phyloP scores from a whole-genome alignment of 1,140 invertebrate genomes.

The Cecropterus lyciades region DNA sequence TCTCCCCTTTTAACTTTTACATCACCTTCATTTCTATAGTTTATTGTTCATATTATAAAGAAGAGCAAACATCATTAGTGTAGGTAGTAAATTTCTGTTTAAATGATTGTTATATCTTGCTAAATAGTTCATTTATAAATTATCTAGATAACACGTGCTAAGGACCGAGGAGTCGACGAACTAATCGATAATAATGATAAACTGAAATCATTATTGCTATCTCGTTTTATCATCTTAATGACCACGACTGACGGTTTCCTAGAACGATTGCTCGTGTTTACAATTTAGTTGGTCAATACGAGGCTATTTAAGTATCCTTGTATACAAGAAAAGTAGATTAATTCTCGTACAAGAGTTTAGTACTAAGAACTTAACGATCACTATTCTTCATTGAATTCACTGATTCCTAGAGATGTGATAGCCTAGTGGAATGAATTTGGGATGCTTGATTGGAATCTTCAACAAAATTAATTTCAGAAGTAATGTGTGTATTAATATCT shows the following conservation, averaged over 20 bases:
- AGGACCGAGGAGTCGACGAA: constrained; percentile 59
- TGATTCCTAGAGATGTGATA: too few relatives aligned
- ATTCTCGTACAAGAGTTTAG: too few relatives aligned
- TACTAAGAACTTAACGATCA: too few relatives aligned
- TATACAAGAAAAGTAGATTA: not conserved
- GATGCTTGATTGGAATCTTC: too few relatives aligned
- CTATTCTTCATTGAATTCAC: too few relatives aligned
- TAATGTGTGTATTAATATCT: too few relatives aligned
- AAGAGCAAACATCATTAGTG: too few relatives aligned
- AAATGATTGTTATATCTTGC: constrained; percentile 10
- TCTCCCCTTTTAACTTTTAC: too few relatives aligned
- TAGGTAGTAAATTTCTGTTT: constrained; percentile 1
- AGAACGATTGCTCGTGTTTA: constrained; percentile 39
- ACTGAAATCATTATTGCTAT: constrained; percentile 66
- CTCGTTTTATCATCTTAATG: constrained; percentile 69
- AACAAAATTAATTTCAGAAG: too few relatives aligned
- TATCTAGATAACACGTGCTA: constrained; percentile 46
- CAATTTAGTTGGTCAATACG: constrained; percentile 29
- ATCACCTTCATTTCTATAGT: too few relatives aligned
- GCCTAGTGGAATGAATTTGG: too few relatives aligned
- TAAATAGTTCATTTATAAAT: constrained; percentile 36
- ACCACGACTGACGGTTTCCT: constrained; percentile 50
- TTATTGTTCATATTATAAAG: too few relatives aligned
- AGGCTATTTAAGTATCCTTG: not conserved
- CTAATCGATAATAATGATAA: constrained; percentile 62